Evolutionary conservation across 1,140 invertebrate genomes (phyloP).

Genomic region (Halictus rubicundus): DNA sequence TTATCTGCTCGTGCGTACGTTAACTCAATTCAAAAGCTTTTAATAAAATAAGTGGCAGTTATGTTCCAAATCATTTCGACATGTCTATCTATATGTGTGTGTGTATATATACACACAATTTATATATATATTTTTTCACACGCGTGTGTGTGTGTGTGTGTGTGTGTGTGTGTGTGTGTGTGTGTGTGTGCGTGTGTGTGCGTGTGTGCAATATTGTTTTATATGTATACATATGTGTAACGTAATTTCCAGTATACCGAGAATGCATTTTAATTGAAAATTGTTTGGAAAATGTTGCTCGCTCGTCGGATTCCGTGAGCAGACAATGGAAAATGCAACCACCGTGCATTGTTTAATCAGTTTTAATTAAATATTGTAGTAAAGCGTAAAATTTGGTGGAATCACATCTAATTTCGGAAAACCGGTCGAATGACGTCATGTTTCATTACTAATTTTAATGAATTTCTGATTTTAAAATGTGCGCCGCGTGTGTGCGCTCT

Average conservation of each 20-base stretch:
- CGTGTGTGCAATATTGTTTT: background rate
- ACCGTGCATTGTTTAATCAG: background rate
- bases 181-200: too few species aligned
- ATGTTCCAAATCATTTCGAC: background rate
- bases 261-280: conserved; percentile 12
- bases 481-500: background rate
- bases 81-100: too few species aligned
- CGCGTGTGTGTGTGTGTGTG: too few species aligned
- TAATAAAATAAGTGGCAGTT: background rate
- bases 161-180: too few species aligned
- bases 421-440: background rate
- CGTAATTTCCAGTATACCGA: background rate
- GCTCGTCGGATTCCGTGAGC: background rate
- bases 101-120: too few species aligned
- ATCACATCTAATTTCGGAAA: background rate
- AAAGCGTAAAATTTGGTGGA: background rate
- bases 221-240: background rate
- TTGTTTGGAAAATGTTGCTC: background rate
- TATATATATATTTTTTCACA: too few species aligned
- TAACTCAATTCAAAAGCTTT: background rate
- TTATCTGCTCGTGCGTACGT: background rate
- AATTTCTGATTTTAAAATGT: background rate
- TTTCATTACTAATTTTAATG: background rate
- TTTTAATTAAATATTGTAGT: background rate
- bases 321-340: background rate